Percentiles rank a stretch among this genome's conserved stretches.
Evolutionary conservation across 2,888 invertebrate genomes (phyloP).

Genomic region (Macrosoma leucophasiata): DNA sequence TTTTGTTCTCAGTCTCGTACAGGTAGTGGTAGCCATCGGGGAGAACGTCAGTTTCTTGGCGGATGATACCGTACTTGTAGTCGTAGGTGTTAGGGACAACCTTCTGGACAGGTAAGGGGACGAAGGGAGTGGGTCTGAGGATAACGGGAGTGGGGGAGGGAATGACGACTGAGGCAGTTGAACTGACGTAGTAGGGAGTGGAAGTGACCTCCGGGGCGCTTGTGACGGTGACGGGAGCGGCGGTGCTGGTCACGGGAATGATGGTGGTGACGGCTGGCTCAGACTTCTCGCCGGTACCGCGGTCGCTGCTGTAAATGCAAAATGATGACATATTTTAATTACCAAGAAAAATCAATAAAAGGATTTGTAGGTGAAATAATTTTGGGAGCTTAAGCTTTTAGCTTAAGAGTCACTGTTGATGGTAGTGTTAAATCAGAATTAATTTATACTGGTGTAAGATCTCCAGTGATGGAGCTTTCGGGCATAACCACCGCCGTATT

Average conservation of each 20-base stretch:
- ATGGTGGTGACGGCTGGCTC: conserved; percentile 19
- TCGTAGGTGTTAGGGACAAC: conserved; percentile 38
- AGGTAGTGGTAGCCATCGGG: conserved; percentile 65
- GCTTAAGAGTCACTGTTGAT: too few relatives aligned
- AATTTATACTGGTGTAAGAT: too few relatives aligned
- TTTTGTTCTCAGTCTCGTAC: conserved; percentile 69
- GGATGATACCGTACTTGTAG: conserved; percentile 61
- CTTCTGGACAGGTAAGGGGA: conserved; percentile 18
- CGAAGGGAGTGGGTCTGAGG: conserved; percentile 20
- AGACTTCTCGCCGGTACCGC: conserved; percentile 36
- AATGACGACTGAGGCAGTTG: conserved; percentile 8
- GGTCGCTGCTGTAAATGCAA: conserved; percentile 32
- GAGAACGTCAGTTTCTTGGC: conserved; percentile 48
- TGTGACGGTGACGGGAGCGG: conserved; percentile 10
- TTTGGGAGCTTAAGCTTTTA: too few relatives aligned
- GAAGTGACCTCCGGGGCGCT: conserved; percentile 9
- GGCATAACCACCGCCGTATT: too few relatives aligned
- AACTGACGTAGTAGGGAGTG: conserved; percentile 6
- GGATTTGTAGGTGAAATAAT: conserved; percentile 5
- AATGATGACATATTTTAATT: too few relatives aligned
- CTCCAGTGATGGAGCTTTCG: too few relatives aligned
- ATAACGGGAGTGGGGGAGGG: conserved; percentile 14
- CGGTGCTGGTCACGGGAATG: conserved; percentile 12
- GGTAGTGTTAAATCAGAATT: too few relatives aligned
- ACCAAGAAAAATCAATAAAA: conserved; percentile 4